Percentiles rank a stretch among this genome's conserved stretches.
These are phyloP conservation scores for Eupithecia pulchellata DNA, from an alignment of 2,888 invertebrate species.

Conservation along the genomic window DNA sequence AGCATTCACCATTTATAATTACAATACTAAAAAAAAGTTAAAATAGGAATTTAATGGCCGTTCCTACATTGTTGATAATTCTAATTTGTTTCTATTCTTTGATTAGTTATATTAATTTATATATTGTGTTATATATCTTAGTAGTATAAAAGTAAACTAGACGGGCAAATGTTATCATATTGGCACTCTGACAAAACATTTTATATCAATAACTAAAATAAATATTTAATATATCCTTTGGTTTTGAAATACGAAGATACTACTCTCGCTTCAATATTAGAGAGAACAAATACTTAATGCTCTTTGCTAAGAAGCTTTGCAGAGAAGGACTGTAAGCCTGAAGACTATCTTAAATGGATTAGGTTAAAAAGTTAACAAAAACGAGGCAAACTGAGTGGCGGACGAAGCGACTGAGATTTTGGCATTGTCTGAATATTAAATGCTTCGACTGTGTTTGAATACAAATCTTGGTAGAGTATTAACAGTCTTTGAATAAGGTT, in stretches of 20 bases:
- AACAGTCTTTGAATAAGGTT: slow-evolving; percentile 26
- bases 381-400: slow-evolving; percentile 39
- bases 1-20: no score
- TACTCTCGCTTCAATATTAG: slow-evolving; percentile 20
- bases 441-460: slow-evolving; percentile 47
- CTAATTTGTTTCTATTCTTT: neutral
- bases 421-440: slow-evolving; percentile 51
- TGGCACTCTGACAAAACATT: neutral
- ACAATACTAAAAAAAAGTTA: no score
- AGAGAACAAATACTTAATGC: slow-evolving; percentile 36
- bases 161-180: neutral
- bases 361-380: slow-evolving; percentile 48
- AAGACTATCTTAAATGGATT: slow-evolving; percentile 44
- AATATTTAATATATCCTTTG: neutral
- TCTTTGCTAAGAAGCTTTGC: slow-evolving; percentile 39
- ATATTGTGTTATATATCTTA: no score
- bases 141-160: neutral
- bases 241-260: neutral
- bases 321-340: slow-evolving; percentile 35
- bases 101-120: neutral
- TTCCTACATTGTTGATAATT: neutral
- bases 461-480: slow-evolving; percentile 38
- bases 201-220: slow-evolving; percentile 2
- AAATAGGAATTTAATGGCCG: no score
- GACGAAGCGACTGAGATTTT: slow-evolving; percentile 43